Percentiles rank a stretch among this genome's conserved stretches.
These are phyloP conservation scores for Xestia rhomboidea DNA, from an alignment of 2,888 invertebrate genomes.

Conservation along the genomic window DNA sequence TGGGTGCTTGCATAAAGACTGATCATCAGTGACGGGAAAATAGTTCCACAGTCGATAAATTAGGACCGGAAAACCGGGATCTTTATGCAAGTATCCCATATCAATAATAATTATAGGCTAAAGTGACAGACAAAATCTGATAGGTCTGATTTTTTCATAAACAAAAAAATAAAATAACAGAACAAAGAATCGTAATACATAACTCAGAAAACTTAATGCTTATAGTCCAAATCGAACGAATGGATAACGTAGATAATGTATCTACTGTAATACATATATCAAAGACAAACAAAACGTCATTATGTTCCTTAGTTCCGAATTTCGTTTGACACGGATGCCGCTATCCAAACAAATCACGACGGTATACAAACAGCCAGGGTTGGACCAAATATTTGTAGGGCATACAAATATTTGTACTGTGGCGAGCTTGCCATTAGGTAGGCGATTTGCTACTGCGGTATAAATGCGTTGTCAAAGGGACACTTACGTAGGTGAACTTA, in stretches of 20 bases:
- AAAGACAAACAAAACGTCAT: constrained; percentile 11
- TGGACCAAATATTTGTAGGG: constrained; percentile 49
- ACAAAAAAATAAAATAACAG: not conserved
- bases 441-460: constrained; percentile 28
- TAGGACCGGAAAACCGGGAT: not conserved
- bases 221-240: not conserved
- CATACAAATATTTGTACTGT: constrained; percentile 43
- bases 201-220: not conserved
- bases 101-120: too few relatives aligned
- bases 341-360: constrained; percentile 41
- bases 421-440: not conserved
- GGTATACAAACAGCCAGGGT: constrained; percentile 33
- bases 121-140: not conserved
- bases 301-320: not conserved
- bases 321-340: constrained; percentile 15
- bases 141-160: not conserved
- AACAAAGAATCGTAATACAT: not conserved
- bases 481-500: not conserved
- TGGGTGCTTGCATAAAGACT: not conserved
- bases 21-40: not conserved
- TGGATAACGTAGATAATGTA: not conserved
- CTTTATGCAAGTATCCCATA: too few relatives aligned
- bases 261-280: not conserved
- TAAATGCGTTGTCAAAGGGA: not conserved
- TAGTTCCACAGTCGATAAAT: not conserved